phyloP scores from a whole-genome alignment of 2,113 vertebrate species.

The Recurvirostra avosetta region DNA sequence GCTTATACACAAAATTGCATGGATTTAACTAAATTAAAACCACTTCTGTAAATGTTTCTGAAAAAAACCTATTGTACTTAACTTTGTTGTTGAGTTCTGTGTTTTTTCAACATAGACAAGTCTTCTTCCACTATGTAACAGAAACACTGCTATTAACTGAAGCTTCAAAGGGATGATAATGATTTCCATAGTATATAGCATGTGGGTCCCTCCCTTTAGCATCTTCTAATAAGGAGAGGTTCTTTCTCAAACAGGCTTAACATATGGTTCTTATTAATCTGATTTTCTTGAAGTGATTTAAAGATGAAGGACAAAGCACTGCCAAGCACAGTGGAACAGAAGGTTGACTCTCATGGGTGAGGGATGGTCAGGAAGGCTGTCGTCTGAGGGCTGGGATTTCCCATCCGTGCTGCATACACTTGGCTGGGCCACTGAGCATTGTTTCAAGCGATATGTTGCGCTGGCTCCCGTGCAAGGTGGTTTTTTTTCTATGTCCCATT shows the following conservation, averaged over 20 bases:
- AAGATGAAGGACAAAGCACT: background rate
- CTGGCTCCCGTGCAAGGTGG: background rate
- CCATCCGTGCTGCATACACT: background rate
- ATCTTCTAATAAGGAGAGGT: background rate
- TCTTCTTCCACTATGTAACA: background rate
- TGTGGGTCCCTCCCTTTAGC: background rate
- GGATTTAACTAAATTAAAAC: background rate
- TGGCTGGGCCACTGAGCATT: slow-evolving; percentile 30
- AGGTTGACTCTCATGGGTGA: background rate
- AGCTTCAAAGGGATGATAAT: background rate
- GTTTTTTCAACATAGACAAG: background rate
- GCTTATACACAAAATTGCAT: background rate
- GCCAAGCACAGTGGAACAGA: background rate
- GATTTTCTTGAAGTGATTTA: background rate
- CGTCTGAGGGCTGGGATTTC: slow-evolving; percentile 32
- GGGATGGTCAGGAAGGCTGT: background rate
- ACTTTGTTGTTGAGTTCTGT: background rate
- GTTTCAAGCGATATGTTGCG: slow-evolving; percentile 1
- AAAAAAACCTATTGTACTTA: background rate
- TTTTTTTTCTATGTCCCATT: background rate
- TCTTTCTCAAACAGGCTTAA: background rate
- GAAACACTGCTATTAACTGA: background rate
- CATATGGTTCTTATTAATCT: background rate
- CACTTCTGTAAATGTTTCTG: background rate
- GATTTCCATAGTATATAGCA: background rate